Evolutionary conservation across 2,113 vertebrate genomes (phyloP), one percentile per base, ranked within the genome.

Genomic region (Colinus virginianus): DNA sequence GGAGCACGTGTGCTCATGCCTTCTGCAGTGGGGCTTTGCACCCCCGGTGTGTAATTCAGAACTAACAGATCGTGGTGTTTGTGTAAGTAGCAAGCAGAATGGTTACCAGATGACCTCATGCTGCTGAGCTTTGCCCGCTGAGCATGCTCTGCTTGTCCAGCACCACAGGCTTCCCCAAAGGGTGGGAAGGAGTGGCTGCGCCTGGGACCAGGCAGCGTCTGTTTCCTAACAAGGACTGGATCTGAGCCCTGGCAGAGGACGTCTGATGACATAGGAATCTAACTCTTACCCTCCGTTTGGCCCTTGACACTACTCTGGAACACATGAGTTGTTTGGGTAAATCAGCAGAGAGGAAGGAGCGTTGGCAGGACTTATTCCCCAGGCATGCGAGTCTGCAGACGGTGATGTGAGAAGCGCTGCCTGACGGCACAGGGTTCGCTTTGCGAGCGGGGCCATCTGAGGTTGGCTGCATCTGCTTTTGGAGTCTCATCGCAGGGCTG

Each of bases 201-300:
- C 78, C 74, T 32, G 19, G 94, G 56, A 49, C 9, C 64, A 43
- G 4, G 46, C 85, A 58, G 90, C 1, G 2, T 72, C 77, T 84
- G 84, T 84, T 93, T 93, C 94, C 94, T 96, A 95, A 84, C 94
- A 93, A 93, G 95, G 94, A 93, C 96, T 95, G 93, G 90, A 93
- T 84, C 66, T 0, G 58, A 95, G 92, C 95, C 93, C 95, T 95
- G 93, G 96, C 94, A 72, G n/a, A 40, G 43, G 40, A 78, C 70
- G 17, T 53, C 38, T 18, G 67, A 36, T 79, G 92, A 79, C 71
- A 90, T 64, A 38, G 0, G 59, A 62, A 64, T 84, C 80, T 81
- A 4, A 40, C 86, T 88, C 66, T 58, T 86, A 77, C 61, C 88
- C 88, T 86, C 69, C 23, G 74, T 67, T 64, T 95, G 90, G 94